Conservation (phyloP, 1,140 invertebrate genomes). For the Zaprionus kolodkinae region DNA sequence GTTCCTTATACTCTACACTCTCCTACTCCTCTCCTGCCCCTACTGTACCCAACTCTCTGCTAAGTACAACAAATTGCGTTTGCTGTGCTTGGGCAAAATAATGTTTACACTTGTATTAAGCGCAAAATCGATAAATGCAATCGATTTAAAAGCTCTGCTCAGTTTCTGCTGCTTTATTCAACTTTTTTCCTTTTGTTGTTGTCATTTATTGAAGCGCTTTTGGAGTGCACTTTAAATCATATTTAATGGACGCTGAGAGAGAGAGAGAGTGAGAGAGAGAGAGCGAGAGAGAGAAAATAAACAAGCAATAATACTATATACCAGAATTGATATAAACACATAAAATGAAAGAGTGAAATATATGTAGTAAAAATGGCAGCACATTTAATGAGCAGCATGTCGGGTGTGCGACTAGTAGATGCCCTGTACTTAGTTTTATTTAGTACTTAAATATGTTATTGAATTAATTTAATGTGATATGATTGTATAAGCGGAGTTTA, state of each 20-base stretch:
- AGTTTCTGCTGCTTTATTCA: conserved; percentile 1
- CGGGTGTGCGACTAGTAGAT: not conserved
- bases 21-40: not conserved
- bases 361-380: conserved; percentile 9
- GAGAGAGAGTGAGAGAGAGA: too few species aligned
- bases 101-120: conserved; percentile 45
- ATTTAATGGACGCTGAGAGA: conserved; percentile 36
- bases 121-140: conserved; percentile 57
- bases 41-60: not conserved
- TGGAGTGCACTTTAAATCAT: conserved; percentile 46
- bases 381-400: conserved; percentile 7
- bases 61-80: conserved; percentile 59
- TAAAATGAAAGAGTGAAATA: conserved; percentile 15
- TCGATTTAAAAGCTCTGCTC: conserved; percentile 52
- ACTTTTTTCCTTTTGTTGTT: conserved; percentile 3
- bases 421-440: not conserved
- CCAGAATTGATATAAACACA: conserved; percentile 25
- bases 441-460: too few species aligned
- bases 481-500: too few species aligned
- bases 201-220: conserved; percentile 15
- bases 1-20: not conserved
- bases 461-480: too few species aligned
- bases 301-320: conserved; percentile 43
- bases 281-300: conserved; percentile 16
- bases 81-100: conserved; percentile 38